Evolutionary conservation across 2,113 vertebrate species (phyloP).

Genomic region (Dicerorhinus sumatrensis): DNA sequence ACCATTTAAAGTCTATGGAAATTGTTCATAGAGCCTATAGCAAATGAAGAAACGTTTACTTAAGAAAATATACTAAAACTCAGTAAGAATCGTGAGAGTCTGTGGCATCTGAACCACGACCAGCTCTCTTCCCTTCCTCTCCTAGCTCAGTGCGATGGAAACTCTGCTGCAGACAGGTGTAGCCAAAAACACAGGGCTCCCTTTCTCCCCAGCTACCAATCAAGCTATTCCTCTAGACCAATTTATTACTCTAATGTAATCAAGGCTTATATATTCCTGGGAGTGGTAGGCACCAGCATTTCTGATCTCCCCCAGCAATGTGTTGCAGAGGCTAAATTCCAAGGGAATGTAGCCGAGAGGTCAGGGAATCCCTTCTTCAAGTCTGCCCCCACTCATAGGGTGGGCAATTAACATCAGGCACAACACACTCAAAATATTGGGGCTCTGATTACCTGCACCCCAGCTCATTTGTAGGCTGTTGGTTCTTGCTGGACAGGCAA

Average conservation of each 20-base stretch:
- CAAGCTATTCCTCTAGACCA: background rate
- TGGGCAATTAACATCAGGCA: background rate
- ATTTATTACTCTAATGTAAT: background rate
- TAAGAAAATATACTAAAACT: background rate
- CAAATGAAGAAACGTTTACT: background rate
- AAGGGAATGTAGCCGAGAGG: background rate
- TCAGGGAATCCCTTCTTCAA: background rate
- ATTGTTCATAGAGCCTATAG: background rate
- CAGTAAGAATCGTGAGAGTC: background rate
- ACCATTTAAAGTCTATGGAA: background rate
- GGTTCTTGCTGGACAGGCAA: background rate
- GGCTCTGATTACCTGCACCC: background rate
- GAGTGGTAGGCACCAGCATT: background rate
- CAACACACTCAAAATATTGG: background rate
- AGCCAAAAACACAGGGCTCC: background rate
- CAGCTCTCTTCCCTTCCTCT: background rate
- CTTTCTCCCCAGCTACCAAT: background rate
- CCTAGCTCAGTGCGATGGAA: background rate
- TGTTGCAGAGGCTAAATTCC: background rate
- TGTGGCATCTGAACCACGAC: background rate
- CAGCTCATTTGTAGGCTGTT: background rate
- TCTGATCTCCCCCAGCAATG: background rate
- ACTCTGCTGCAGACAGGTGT: background rate
- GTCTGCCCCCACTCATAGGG: background rate
- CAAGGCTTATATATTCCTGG: background rate